Evolutionary conservation across 2,113 vertebrate genomes (phyloP), one percentile per base, ranked within the genome.

Genomic region (Ochotona curzoniae): DNA sequence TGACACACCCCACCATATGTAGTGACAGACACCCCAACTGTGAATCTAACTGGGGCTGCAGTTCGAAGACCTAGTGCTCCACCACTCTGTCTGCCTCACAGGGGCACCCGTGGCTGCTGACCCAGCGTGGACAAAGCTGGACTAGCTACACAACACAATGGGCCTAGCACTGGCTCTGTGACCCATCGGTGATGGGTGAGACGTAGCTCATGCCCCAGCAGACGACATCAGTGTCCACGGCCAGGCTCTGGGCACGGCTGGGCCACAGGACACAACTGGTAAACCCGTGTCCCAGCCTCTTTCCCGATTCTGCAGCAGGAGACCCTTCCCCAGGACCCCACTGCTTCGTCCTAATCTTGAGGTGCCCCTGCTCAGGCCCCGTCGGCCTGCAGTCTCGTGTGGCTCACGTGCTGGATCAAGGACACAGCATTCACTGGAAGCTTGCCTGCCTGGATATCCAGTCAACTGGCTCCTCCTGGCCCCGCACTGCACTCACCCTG

Each of bases 351-450:
- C 25, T 30, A 10, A 14, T 14, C 51, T 4, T 44, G 44, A 74
- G 25, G 3, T 4, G 54, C 69, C 67, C 64, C 82, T 87, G 6
- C 25, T 18, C 49, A 26, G 32, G 61, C 13, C 1, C 30, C 10
- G 5, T 11, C 0, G 1, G 47, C 51, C 49, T 82, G 11, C 20
- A 18, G 32, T 8, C 2, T 21, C 2, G 12, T 0, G 17, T 0
- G 30, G 28, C 70, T 38, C 26, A 6, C n/a, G 7, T 4, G 17
- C 71, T 12, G 5, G 6, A 69, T 8, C 1, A 67, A 5, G 14
- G 5, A 49, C 73, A n/a, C n/a, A n/a, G n/a, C n/a, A 44, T 13
- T 44, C 38, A 44, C 38, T 30, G 32, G 35, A 54, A 54, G 64
- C 28, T 1, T 2, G 35, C n/a, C 64, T 7, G 63, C 49, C 23